Base-by-base conservation (phyloP, 2,113 vertebrate genomes). In the Lophochroa leadbeateri region DNA sequence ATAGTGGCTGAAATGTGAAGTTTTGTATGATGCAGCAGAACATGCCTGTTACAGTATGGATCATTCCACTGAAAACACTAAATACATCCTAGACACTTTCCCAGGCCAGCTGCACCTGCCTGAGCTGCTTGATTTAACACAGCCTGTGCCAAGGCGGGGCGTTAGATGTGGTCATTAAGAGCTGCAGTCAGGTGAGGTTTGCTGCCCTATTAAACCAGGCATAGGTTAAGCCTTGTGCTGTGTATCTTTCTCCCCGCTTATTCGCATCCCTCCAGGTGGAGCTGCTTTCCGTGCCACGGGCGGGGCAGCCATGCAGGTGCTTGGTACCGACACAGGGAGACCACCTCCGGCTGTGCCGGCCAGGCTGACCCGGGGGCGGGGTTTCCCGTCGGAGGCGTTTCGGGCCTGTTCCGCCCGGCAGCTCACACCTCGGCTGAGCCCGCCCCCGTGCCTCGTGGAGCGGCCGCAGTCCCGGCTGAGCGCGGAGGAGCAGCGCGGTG, bases 241-340 rank as follows among this genome's bases (percentile, higher is more conserved):
- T n/a, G 31, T 20, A 19, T 23, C 8, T 12, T 8, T 9, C 15
- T 19, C 9, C 14, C 13, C 6, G 2, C 12, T 17, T 8, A 3
- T 20, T 6, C 23, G 37, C 35, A 2, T 3, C 29, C 4, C 19
- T 11, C 25, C 44, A 1, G 0, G 49, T 0, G 8, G 19, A 8
- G 9, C 3, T 1, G 5, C 58, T 16, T 17, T 7, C n/a, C 2
- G 2, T 1, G 3, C 39, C 11, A 3, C 1, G 3, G 58, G 6
- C 4, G 3, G 2, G 10, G 37, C 53, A 2, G 35, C 7, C 4
- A 1, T 24, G 3, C 11, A 6, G 7, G 6, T 4, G 58, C 7
- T 7, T 1, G 19, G 5, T 7, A 7, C 6, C 5, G 7, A 15
- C 39, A 2, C 17, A 3, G 28, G 1, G 25, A 6, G 47, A 4